Conservation (phyloP, 1,140 invertebrate species). For the Brachionus calyciflorus region DNA sequence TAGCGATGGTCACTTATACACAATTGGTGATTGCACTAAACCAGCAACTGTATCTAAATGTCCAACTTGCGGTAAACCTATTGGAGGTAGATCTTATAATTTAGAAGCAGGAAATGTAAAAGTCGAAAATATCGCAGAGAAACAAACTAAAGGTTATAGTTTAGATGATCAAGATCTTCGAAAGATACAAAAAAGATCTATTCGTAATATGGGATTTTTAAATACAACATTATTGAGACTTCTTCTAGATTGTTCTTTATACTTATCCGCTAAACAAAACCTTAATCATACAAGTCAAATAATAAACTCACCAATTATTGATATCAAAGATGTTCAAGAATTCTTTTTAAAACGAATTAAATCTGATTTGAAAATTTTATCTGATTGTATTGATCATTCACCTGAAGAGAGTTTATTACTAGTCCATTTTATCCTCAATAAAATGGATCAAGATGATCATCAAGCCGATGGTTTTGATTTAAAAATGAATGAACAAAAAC, state of each 20-base stretch:
- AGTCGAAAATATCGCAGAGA: background rate
- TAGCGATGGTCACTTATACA: conserved; percentile 54
- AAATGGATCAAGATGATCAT: background rate
- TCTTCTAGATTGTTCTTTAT: background rate
- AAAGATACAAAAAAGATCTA: background rate
- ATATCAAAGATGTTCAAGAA: background rate
- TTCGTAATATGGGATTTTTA: conserved; percentile 23
- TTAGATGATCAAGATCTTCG: background rate
- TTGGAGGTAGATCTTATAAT: conserved; percentile 50
- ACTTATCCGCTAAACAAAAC: background rate
- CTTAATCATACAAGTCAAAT: background rate
- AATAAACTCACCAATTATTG: background rate
- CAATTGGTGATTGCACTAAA: conserved; percentile 54
- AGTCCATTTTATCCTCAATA: background rate
- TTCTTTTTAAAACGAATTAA: conserved; percentile 1
- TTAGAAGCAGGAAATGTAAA: conserved; percentile 47
- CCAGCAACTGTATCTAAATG: conserved; percentile 49
- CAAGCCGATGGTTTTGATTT: background rate
- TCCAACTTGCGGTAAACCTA: conserved; percentile 50
- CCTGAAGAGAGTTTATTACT: conserved; percentile 5
- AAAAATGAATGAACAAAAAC: background rate
- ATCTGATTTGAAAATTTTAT: background rate
- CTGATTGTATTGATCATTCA: conserved; percentile 2
- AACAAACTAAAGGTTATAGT: background rate
- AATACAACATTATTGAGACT: conserved; percentile 15